phyloP scores from a whole-genome alignment of 2,888 invertebrate species.

The Erynnis tages region DNA sequence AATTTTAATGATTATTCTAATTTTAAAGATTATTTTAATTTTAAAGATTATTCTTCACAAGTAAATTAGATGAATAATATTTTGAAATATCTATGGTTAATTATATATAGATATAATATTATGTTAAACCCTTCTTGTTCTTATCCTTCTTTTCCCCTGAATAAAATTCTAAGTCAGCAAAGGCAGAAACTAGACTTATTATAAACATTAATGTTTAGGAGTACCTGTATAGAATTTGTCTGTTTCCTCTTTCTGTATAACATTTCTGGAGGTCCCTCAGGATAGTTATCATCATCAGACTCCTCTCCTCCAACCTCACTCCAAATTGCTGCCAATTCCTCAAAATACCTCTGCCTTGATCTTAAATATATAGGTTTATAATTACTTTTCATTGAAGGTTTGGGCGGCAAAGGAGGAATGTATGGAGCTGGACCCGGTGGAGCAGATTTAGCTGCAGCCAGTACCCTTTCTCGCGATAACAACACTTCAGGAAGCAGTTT shows the following conservation, averaged over 20 bases:
- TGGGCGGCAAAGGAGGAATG: slow-evolving; percentile 61
- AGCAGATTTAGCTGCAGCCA: slow-evolving; percentile 84
- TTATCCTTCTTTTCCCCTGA: no score
- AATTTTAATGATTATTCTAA: no score
- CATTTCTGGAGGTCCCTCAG: slow-evolving; percentile 84
- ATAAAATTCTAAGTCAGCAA: no score
- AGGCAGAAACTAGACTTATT: no score
- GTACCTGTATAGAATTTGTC: slow-evolving; percentile 61
- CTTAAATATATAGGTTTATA: slow-evolving; percentile 78
- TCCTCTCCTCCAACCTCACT: slow-evolving; percentile 87
- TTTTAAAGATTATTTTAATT: no score
- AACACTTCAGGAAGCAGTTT: slow-evolving; percentile 87
- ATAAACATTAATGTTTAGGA: no score
- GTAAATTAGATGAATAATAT: no score
- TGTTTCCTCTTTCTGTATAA: slow-evolving; percentile 82
- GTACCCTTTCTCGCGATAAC: slow-evolving; percentile 86
- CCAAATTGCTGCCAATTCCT: slow-evolving; percentile 85
- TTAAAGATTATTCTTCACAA: no score
- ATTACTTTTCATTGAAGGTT: slow-evolving; percentile 61
- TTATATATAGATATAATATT: no score
- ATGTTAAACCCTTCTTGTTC: no score
- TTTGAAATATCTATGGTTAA: no score
- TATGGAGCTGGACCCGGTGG: slow-evolving; percentile 82
- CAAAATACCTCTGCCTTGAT: slow-evolving; percentile 81
- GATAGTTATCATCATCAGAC: slow-evolving; percentile 90